Evolutionary conservation across 2,113 vertebrate genomes (phyloP).

Genomic region (Zosterops hypoxanthus): DNA sequence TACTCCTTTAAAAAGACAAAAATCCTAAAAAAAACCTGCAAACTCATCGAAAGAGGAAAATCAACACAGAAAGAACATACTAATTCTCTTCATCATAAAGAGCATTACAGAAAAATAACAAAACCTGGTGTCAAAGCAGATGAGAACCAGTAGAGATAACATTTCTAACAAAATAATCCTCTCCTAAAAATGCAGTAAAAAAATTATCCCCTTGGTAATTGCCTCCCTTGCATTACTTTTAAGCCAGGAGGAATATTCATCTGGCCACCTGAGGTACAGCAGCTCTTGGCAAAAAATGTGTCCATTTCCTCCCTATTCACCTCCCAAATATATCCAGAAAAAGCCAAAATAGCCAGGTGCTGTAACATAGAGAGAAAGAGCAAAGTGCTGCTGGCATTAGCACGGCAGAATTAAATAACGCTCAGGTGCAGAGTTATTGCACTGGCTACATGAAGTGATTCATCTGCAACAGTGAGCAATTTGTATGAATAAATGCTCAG

Average conservation of each 20-base stretch:
- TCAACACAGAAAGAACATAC: neutral
- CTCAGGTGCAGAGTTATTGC: constrained; percentile 43
- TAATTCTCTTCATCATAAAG: neutral
- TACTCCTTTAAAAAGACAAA: neutral
- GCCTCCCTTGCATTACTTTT: neutral
- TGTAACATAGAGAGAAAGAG: neutral
- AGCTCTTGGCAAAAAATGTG: neutral
- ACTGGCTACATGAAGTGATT: constrained; percentile 16
- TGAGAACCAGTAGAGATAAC: neutral
- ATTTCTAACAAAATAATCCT: neutral
- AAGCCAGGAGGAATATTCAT: neutral
- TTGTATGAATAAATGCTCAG: constrained; percentile 25
- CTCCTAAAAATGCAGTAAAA: neutral
- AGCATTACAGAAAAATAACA: neutral
- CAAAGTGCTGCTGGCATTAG: neutral
- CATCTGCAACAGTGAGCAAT: constrained; percentile 30
- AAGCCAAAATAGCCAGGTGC: neutral
- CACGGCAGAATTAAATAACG: constrained; percentile 10
- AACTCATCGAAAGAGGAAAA: neutral
- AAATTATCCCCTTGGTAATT: neutral
- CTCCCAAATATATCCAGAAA: neutral
- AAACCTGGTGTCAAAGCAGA: neutral
- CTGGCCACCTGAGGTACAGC: neutral
- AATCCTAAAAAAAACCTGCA: neutral
- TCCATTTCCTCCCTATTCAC: neutral